Base-by-base conservation (phyloP, 2,888 invertebrate species). In the Allolobophora icterica region DNA sequence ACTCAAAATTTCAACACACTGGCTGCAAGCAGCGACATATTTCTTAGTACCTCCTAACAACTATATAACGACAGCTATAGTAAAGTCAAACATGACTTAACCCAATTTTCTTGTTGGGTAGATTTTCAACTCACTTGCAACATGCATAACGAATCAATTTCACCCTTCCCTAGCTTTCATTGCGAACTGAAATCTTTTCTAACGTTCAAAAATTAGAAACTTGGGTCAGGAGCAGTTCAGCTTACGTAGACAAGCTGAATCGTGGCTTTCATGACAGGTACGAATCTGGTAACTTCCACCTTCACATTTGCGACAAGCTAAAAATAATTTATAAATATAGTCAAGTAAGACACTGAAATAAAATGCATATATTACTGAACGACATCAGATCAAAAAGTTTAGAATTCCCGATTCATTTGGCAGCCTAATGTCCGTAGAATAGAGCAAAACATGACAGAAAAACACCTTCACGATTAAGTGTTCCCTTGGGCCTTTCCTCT, bases 61-160 rank as follows among this genome's bases (percentile, higher is more conserved):
- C 71, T n/a, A 71, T 8, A 71, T 71, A n/a, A 71, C 2, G 17
- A n/a, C 71, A 71, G 71, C 4, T n/a, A 71, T 71, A 71, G 11
- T 6, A 71, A 71, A 6, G n/a, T 1, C n/a, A 71, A n/a, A 71
- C 30, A 17, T 71, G 21, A 52, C 52, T 52, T 52, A 1, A 52
- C 52, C 21, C 11, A 52, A 52, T 52, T 52, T 2, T 52, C 52
- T 13, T 11, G 30, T 71, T n/a, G n/a, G n/a, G 13, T n/a, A n/a
- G n/a, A 71, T 2, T 71, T 71, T 52, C 52, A 52, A 52, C 52
- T 52, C 21, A 21, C 52, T 52, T 52, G 52, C n/a, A 71, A n/a
- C 71, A 71, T 71, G n/a, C n/a, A 71, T n/a, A 71, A 71, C 30
- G 71, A 71, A 71, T 71, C 71, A 71, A 71, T 71, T 71, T 71